Evolutionary conservation across 2,888 invertebrate genomes (phyloP), one percentile per base, ranked within the genome.

Genomic region (Tineola bisselliella): DNA sequence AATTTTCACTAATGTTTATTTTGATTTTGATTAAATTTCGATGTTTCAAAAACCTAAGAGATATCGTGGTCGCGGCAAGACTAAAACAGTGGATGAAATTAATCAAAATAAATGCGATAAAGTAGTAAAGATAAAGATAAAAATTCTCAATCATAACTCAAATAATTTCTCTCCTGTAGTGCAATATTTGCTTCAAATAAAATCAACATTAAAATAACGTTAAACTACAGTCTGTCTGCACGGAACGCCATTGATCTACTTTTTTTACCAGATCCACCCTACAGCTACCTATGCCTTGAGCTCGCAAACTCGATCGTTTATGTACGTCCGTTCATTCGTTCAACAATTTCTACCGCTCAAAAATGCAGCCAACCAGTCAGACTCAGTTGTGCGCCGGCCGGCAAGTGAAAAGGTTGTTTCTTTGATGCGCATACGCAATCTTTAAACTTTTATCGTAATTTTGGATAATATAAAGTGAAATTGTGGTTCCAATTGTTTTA

Each of bases 301-400:
- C 48, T 17, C 17, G 48, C 48, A 48, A 48, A 48, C 48, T 48
- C 48, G 48, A 6, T 44, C 44, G 44, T 44, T 13, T 44, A 10
- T 31, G 10, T 31, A n/a, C n/a, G 25, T 38, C n/a, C 15, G 8
- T 48, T 48, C 15, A 48, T 48, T 48, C 48, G 17, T 48, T 48
- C 48, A 13, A n/a, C 43, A 25, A 38, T 38, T 38, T 38, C 38
- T 10, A 38, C 38, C 38, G 38, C 10, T 38, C 38, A 38, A 38
- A 38, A 38, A 38, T 38, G 38, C 38, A 38, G 38, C 48, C 13
- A 5, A 48, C 15, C 4, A 25, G 25, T 15, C 54, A 54, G 54
- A n/a, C n/a, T 74, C 75, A 77, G 79, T 79, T 69, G 75, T 71
- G 71, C 76, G 77, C 73, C 72, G 75, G 72, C 71, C 71, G 74